These are phyloP conservation scores for Coleophora deauratella DNA, from an alignment of 2,888 invertebrate genomes.

Conservation along the genomic window DNA sequence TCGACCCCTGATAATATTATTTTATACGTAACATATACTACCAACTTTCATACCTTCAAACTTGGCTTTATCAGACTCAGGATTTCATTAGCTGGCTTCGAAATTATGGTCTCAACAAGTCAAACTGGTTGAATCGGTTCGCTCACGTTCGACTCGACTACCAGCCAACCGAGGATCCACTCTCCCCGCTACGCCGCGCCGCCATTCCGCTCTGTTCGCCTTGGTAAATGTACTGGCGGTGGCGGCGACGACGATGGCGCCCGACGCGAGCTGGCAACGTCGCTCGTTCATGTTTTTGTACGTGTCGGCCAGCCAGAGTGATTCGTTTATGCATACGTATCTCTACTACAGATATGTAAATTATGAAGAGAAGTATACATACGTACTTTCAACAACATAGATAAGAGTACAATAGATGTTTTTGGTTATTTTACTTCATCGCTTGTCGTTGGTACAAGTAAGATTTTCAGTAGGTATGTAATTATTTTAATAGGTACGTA, in stretches of 20 bases:
- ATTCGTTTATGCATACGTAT: slow-evolving; percentile 12
- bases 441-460: too few relatives aligned
- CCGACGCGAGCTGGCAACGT: slow-evolving; percentile 39
- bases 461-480: too few relatives aligned
- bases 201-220: slow-evolving; percentile 37
- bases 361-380: slow-evolving; percentile 3
- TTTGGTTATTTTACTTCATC: too few relatives aligned
- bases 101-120: slow-evolving; percentile 11
- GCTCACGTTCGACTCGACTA: slow-evolving; percentile 6
- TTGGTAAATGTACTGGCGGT: slow-evolving; percentile 45
- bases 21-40: too few relatives aligned
- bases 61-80: background rate
- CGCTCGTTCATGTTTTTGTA: slow-evolving; percentile 32
- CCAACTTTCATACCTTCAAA: background rate
- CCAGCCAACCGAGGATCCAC: slow-evolving; percentile 26
- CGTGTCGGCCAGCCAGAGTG: slow-evolving; percentile 14
- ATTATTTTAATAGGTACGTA: too few relatives aligned
- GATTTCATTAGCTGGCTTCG: slow-evolving; percentile 5
- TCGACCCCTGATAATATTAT: too few relatives aligned
- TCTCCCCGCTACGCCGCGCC: slow-evolving; percentile 18
- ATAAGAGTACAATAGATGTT: background rate
- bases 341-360: slow-evolving; percentile 9
- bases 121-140: slow-evolving; percentile 19
- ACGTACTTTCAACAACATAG: background rate
- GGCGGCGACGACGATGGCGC: slow-evolving; percentile 39